Base-by-base conservation (phyloP, 2,113 vertebrate genomes). In the Phaethornis superciliosus region DNA sequence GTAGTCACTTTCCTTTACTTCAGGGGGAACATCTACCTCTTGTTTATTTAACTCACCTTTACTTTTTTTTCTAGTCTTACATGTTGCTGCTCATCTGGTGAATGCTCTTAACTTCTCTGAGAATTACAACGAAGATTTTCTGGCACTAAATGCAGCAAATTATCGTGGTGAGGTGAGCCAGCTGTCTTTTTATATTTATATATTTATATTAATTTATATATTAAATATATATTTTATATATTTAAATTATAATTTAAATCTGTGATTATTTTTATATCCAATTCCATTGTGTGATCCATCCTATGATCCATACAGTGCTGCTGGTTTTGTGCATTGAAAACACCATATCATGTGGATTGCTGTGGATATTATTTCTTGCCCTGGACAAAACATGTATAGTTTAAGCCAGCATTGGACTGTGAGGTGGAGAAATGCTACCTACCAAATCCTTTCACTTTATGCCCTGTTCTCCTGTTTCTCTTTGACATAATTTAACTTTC, bases 71-170 rank as follows among this genome's bases (percentile, higher is more conserved):
- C 10, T 24, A 99, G 99, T 98, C 37, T 93, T 99, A n/a, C 99
- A 99, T 26, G 99, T 99, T 91, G 98, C 98, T 67, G 99, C 99
- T 92, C 99, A 99, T 88, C 96, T 99, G 96, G 97, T 98, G 68
- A 99, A 99, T 5, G 97, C 98, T 9, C 94, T 98, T 88, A 99
- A 98, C 95, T 99, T 99, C 97, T 99, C 99, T 44, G 95, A 95
- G 65, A 97, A 98, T 90, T 99, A 99, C 97, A 98, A 85, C 0
- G 98, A 99, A 44, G 98, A 99, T 30, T 99, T 99, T 52, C 94
- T 98, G 24, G 96, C 98, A 65, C 96, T 99, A 78, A 99, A 99
- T 81, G 97, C 98, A 79, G 99, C 99, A 6, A 98, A 97, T 86
- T 98, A 99, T 96, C 98, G 94, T 74, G 98, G 99, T 94, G 99